These are phyloP conservation scores for Dendrocincla fuliginosa DNA, from an alignment of 2,797 vertebrate genomes.

Conservation along the genomic window DNA sequence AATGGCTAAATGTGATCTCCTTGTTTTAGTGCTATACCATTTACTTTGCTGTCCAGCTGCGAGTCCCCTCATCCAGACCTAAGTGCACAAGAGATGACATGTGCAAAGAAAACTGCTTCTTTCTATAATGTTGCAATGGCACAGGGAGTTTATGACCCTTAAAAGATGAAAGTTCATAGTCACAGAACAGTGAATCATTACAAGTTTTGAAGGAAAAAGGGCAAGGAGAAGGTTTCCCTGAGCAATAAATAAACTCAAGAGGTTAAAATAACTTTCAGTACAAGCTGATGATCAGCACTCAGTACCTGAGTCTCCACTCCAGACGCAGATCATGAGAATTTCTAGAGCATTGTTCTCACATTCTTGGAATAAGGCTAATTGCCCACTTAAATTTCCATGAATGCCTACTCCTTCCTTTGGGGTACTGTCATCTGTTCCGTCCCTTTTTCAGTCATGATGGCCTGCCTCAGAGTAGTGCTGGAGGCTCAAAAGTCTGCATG, in stretches of 20 bases:
- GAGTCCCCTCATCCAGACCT: neutral
- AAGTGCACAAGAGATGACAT: neutral
- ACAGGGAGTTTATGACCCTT: conserved; percentile 19
- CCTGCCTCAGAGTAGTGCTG: neutral
- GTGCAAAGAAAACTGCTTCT: neutral
- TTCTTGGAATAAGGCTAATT: neutral
- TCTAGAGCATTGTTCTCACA: neutral
- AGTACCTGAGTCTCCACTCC: neutral
- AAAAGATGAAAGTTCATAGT: neutral
- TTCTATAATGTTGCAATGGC: neutral
- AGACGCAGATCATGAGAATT: neutral
- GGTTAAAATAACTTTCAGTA: neutral
- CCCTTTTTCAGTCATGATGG: neutral
- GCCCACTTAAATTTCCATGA: neutral
- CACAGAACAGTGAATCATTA: neutral
- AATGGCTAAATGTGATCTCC: neutral
- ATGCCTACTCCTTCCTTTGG: neutral
- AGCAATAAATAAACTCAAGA: neutral
- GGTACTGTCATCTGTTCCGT: neutral
- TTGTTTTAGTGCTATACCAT: neutral
- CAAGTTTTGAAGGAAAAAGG: neutral
- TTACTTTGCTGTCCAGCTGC: neutral
- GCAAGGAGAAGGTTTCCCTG: neutral
- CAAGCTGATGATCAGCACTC: neutral
- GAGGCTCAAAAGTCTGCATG: neutral